phyloP scores from a whole-genome alignment of 2,797 vertebrate species.

The Poeciliopsis infans region DNA sequence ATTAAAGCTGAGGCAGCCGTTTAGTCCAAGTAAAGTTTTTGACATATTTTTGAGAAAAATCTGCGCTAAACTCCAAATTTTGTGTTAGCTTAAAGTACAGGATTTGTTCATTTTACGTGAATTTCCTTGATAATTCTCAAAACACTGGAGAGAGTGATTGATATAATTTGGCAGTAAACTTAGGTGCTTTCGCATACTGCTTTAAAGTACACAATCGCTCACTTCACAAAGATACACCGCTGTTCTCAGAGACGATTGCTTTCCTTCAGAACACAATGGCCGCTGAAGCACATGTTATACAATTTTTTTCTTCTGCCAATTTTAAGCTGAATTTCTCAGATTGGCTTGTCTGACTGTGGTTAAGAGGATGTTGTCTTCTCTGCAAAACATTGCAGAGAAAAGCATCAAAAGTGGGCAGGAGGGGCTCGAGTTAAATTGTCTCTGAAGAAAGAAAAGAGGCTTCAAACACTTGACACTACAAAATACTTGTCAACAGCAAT shows the following conservation, averaged over 20 bases:
- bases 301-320: not conserved
- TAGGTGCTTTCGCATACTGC: not conserved
- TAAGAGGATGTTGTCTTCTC: not conserved
- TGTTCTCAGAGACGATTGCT: not conserved
- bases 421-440: not conserved
- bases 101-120: no score
- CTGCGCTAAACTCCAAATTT: no score
- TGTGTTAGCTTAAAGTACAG: no score
- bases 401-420: not conserved
- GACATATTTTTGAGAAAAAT: no score
- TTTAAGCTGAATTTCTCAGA: not conserved
- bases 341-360: not conserved
- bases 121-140: no score
- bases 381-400: not conserved
- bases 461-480: not conserved
- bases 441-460: not conserved
- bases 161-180: no score
- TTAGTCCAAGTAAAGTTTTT: no score
- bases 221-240: not conserved
- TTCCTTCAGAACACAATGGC: not conserved
- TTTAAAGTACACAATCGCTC: not conserved
- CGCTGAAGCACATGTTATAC: not conserved
- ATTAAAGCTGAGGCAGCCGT: no score
- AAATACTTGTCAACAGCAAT: not conserved
- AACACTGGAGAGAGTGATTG: no score